Percentiles rank a stretch among this genome's conserved stretches.
Evolutionary conservation across 2,797 vertebrate genomes (phyloP).

Genomic region (Halcyon smyrnensis): DNA sequence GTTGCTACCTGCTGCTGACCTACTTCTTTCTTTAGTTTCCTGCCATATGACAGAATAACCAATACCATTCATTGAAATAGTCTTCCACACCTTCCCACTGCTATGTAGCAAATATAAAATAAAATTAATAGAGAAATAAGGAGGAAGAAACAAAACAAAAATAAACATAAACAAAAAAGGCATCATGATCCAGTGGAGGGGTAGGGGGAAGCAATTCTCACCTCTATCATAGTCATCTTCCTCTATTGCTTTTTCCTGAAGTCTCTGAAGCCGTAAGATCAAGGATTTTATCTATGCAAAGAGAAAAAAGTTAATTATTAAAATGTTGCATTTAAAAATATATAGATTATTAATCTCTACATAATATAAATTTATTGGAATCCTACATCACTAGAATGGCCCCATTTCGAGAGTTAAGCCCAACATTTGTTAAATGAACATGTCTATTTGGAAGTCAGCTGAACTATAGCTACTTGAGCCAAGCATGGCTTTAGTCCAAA

Average conservation of each 20-base stretch:
- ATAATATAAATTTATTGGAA: neutral
- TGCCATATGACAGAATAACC: neutral
- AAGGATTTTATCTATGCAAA: constrained; percentile 84
- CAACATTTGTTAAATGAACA: neutral
- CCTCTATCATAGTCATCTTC: constrained; percentile 90
- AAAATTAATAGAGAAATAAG: neutral
- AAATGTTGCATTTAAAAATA: neutral
- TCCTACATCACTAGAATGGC: neutral
- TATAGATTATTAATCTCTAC: neutral
- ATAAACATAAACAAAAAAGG: neutral
- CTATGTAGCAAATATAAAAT: neutral
- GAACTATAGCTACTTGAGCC: neutral
- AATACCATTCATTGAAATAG: neutral
- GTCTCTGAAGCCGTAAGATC: constrained; percentile 86
- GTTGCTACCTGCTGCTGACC: constrained; percentile 58
- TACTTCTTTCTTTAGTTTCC: constrained; percentile 26
- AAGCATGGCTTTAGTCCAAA: constrained; percentile 20
- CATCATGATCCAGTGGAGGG: neutral
- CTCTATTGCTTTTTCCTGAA: constrained; percentile 88
- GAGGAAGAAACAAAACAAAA: neutral
- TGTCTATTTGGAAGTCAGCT: neutral
- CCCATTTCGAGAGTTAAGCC: neutral
- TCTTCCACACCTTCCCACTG: neutral
- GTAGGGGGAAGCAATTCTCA: constrained; percentile 65
- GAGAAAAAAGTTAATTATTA: neutral